phyloP scores from a whole-genome alignment of 2,113 vertebrate species.

The Lepus europaeus region DNA sequence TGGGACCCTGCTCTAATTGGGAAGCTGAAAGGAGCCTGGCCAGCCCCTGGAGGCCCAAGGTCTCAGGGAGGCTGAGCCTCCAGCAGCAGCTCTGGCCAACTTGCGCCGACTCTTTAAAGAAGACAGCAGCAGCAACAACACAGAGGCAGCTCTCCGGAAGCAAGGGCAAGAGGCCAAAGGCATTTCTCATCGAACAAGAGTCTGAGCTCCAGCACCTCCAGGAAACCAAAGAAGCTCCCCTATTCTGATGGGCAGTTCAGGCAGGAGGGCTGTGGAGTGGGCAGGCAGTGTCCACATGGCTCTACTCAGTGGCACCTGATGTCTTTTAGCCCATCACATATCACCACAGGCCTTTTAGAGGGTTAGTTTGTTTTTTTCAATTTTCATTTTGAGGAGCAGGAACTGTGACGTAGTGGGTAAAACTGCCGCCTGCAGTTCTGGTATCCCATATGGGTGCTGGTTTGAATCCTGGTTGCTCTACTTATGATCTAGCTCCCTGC shows the following conservation, averaged over 20 bases:
- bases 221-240: neutral
- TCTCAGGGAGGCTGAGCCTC: neutral
- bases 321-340: neutral
- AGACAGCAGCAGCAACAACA: neutral
- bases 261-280: no score
- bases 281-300: rapidly evolving
- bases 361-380: neutral
- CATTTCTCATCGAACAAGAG: neutral
- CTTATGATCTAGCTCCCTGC: no score
- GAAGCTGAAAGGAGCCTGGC: neutral
- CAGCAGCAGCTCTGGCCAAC: neutral
- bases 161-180: neutral
- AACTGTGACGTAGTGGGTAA: no score
- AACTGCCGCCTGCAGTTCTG: no score
- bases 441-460: no score
- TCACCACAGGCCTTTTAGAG: neutral
- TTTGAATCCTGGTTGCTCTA: no score
- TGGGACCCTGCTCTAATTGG: no score
- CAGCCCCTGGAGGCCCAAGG: neutral
- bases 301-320: neutral
- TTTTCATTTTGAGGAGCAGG: no score
- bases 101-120: neutral
- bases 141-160: neutral
- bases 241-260: neutral
- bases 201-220: neutral